Percentiles rank a stretch among this genome's conserved stretches.
These are phyloP conservation scores for Meloidogyne hapla DNA, from an alignment of 1,140 invertebrate species.

Conservation along the genomic window DNA sequence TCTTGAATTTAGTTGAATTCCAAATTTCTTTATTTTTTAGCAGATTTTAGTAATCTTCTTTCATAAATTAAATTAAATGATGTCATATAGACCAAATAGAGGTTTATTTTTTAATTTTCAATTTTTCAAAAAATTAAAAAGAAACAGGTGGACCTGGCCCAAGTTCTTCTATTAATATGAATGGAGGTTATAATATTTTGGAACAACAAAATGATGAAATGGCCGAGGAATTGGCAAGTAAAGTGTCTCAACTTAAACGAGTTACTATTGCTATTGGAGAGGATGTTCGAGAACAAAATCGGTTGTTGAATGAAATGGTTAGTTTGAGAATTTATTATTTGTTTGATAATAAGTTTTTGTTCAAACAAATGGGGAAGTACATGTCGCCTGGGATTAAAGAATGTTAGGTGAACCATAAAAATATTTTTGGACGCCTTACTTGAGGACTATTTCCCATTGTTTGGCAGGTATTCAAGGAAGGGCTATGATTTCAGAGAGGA, in stretches of 20 bases:
- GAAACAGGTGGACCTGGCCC: constrained; percentile 6
- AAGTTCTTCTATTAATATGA: constrained; percentile 18
- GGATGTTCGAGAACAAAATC: constrained; percentile 61
- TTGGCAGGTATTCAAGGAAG: no score
- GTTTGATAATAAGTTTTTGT: background rate
- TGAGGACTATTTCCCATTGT: no score
- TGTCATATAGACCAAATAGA: constrained; percentile 47
- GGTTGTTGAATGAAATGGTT: constrained; percentile 53
- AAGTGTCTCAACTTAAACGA: constrained; percentile 50
- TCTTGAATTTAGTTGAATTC: background rate
- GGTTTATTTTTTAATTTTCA: constrained; percentile 26
- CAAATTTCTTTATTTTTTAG: no score
- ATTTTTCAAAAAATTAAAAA: background rate
- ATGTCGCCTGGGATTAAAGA: no score
- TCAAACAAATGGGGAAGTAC: no score
- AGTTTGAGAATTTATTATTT: background rate
- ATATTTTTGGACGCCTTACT: no score
- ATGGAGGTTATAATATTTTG: constrained; percentile 34
- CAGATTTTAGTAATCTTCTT: background rate
- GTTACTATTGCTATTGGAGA: constrained; percentile 60
- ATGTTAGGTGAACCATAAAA: no score
- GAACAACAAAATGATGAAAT: constrained; percentile 59
- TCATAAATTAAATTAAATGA: background rate
- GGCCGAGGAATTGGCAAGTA: constrained; percentile 47
- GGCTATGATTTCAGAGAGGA: no score